Conservation (phyloP, 2,797 vertebrate species). For the Lithobates pipiens region DNA sequence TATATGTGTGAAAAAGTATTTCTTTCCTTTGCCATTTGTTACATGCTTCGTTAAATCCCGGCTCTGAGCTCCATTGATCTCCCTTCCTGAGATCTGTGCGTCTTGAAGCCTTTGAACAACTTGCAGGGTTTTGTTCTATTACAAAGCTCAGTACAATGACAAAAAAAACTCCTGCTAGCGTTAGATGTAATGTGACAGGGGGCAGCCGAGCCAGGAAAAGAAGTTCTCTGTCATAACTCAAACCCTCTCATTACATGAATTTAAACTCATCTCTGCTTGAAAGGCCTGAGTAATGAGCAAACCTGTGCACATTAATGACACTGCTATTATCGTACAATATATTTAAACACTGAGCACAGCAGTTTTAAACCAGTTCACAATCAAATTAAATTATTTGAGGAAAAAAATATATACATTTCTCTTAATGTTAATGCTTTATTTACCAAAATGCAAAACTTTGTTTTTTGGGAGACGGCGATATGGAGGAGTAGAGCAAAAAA, state of each 20-base stretch:
- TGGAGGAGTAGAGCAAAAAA: too few relatives aligned
- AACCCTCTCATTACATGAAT: slow-evolving; percentile 39
- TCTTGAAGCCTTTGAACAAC: slow-evolving; percentile 57
- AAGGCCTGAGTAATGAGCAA: background rate
- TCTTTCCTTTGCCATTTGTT: slow-evolving; percentile 42
- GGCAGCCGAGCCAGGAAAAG: slow-evolving; percentile 42
- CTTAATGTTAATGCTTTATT: too few relatives aligned
- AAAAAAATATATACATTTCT: background rate
- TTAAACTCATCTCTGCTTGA: slow-evolving; percentile 23
- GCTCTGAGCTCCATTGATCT: slow-evolving; percentile 56
- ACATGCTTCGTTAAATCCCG: slow-evolving; percentile 54
- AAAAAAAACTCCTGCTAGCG: slow-evolving; percentile 43
- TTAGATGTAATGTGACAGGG: slow-evolving; percentile 55
- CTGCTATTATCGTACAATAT: background rate
- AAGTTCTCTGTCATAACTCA: slow-evolving; percentile 6
- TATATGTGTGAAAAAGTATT: slow-evolving; percentile 25
- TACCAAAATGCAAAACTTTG: too few relatives aligned
- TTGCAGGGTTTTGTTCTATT: slow-evolving; percentile 55
- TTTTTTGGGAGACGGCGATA: too few relatives aligned
- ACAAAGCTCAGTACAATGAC: slow-evolving; percentile 49
- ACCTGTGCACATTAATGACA: background rate
- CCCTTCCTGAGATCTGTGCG: slow-evolving; percentile 47
- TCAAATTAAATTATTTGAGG: background rate
- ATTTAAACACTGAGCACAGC: background rate
- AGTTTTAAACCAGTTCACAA: background rate